Evolutionary conservation across 2,888 invertebrate genomes (phyloP), one percentile per base, ranked within the genome.

Genomic region (Hemaris fuciformis): DNA sequence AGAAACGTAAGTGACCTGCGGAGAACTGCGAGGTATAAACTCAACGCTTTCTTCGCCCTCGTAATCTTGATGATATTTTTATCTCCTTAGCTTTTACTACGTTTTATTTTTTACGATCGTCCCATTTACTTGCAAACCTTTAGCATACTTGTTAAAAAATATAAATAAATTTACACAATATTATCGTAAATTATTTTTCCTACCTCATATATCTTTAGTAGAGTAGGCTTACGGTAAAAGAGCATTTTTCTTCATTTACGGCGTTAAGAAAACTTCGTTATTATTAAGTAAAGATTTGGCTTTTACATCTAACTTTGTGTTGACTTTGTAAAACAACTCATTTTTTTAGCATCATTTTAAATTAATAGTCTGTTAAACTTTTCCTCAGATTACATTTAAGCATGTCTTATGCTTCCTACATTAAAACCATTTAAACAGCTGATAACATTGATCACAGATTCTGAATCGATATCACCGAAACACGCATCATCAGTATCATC

Each of bases 11-110:
- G 72, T 71, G 73, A 75, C 74, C 78, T 74, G 67, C 65, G 71
- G 70, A 71, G 68, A 76, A 75, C 70, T 64, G 69, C 66, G 63
- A 66, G 68, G 72, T 73, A 81, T 81, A 81, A 82, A 81, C 82
- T 79, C 75, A 69, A 66, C 72, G 69, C 72, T 70, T 75, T 70
- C 65, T 66, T 72, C 76, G 67, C 76, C 75, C 74, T 83, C 79
- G 71, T 84, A 83, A 85, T 85, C 84, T 80, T 78, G 76, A 84
- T 79, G 79, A 83, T 85, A 80, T 84, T 87, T 87, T 88, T 86
- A 85, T 83, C 77, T 77, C 66, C 66, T 23, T 74, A 70, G 73
- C 73, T 80, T 84, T 86, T 86, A 83, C 82, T 80, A 77, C 69
- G 72, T 79, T 83, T 81, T 80, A 83, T 81, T 81, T 84, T 84